phyloP scores from a whole-genome alignment of 2,888 invertebrate species.

The Entomobrya proxima region DNA sequence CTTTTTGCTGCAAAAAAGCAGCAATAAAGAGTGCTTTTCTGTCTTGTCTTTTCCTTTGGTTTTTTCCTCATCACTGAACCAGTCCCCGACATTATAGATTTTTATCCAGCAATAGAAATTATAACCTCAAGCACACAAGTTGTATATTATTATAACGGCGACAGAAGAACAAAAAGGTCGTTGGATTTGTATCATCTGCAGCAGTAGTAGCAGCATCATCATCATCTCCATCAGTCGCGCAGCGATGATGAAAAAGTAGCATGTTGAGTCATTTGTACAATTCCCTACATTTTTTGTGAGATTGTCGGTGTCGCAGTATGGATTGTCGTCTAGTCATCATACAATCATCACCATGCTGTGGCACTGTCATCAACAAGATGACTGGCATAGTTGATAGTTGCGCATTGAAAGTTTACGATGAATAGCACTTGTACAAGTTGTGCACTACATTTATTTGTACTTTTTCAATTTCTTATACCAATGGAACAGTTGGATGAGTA shows the following conservation, averaged over 20 bases:
- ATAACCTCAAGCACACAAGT: too few species aligned
- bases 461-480: too few species aligned
- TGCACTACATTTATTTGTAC: too few species aligned
- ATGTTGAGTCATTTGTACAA: constrained; percentile 34
- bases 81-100: constrained; percentile 51
- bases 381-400: neutral
- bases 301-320: neutral
- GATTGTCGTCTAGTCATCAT: constrained; percentile 14
- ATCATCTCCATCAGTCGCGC: neutral
- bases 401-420: neutral
- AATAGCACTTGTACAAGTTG: too few species aligned
- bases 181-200: too few species aligned
- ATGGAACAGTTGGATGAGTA: too few species aligned
- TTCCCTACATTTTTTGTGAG: neutral
- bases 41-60: neutral
- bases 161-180: too few species aligned
- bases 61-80: constrained; percentile 31
- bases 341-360: neutral
- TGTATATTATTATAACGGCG: too few species aligned
- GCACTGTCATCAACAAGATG: neutral
- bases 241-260: neutral
- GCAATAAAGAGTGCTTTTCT: neutral
- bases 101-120: neutral
- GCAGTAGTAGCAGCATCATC: too few species aligned
- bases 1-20: neutral